Percentiles rank a stretch among this genome's conserved stretches.
Evolutionary conservation across 2,113 vertebrate species (phyloP).

Genomic region (Gila orcuttii): DNA sequence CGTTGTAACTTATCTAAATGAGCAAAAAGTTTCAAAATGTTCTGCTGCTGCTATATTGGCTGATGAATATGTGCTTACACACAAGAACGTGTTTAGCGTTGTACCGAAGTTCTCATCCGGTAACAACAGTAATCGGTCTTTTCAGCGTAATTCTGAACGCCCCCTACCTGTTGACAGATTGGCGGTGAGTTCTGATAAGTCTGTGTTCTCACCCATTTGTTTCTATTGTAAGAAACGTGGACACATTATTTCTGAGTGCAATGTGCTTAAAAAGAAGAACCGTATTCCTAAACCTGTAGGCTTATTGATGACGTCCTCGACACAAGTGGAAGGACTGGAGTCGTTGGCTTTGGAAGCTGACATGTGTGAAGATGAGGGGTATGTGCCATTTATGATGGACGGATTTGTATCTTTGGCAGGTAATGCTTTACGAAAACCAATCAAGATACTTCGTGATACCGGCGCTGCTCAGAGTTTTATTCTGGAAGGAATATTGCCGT

Average conservation of each 20-base stretch:
- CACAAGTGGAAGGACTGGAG: not conserved
- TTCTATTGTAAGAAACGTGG: not conserved
- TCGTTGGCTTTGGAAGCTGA: not conserved
- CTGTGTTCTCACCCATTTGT: not conserved
- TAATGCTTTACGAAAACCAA: not conserved
- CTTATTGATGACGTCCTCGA: not conserved
- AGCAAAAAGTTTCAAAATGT: not conserved
- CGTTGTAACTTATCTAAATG: not conserved
- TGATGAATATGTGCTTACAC: not conserved
- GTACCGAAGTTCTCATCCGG: not conserved
- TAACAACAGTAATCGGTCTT: not conserved
- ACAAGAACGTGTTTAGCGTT: not conserved
- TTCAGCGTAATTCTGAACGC: too few relatives aligned
- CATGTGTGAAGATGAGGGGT: not conserved
- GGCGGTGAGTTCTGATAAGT: not conserved
- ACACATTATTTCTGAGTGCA: slow-evolving; percentile 4
- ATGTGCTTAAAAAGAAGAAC: not conserved
- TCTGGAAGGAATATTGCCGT: not conserved
- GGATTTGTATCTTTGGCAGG: not conserved
- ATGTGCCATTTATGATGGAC: not conserved
- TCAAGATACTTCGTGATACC: not conserved
- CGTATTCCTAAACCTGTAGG: not conserved
- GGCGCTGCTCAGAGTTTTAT: not conserved
- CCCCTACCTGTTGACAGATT: not conserved
- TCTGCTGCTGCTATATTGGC: not conserved